Evolutionary conservation across 1,140 invertebrate species (phyloP).

Genomic region (Drosophila pachea): DNA sequence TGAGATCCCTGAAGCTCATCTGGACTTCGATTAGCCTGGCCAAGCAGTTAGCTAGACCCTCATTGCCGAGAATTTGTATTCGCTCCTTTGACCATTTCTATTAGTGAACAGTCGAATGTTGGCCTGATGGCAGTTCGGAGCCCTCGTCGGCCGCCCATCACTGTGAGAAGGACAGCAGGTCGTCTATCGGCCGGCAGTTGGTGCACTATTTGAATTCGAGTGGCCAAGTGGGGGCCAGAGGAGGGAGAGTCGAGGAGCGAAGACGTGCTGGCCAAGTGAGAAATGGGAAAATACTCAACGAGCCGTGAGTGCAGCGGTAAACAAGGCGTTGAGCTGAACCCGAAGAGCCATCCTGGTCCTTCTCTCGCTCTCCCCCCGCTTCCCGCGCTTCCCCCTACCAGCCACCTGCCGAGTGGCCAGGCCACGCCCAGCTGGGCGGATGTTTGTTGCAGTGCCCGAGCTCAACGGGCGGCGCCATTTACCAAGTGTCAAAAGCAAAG

Average conservation of each 20-base stretch:
- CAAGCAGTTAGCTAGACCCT: no score
- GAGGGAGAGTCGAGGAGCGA: background rate
- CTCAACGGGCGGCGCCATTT: constrained; percentile 76
- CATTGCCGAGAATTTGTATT: no score
- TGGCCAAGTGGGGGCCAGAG: constrained; percentile 19
- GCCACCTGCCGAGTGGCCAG: background rate
- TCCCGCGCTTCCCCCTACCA: background rate
- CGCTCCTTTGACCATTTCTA: no score
- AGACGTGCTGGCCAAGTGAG: constrained; percentile 3
- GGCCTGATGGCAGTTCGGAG: no score
- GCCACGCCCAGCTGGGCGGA: constrained; percentile 39
- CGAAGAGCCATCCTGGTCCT: constrained; percentile 7
- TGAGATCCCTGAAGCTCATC: no score
- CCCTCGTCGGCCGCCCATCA: no score
- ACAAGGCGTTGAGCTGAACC: constrained; percentile 52
- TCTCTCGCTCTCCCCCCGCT: background rate
- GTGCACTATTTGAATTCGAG: constrained; percentile 60
- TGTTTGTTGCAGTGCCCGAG: constrained; percentile 55
- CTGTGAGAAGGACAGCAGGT: no score
- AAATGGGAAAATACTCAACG: constrained; percentile 49
- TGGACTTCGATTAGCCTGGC: no score
- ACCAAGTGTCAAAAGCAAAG: constrained; percentile 78
- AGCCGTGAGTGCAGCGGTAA: constrained; percentile 71
- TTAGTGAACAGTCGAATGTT: no score
- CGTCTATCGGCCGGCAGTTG: constrained; percentile 6